Base-by-base conservation (phyloP, 2,797 vertebrate genomes). In the Hyperoplus immaculatus region DNA sequence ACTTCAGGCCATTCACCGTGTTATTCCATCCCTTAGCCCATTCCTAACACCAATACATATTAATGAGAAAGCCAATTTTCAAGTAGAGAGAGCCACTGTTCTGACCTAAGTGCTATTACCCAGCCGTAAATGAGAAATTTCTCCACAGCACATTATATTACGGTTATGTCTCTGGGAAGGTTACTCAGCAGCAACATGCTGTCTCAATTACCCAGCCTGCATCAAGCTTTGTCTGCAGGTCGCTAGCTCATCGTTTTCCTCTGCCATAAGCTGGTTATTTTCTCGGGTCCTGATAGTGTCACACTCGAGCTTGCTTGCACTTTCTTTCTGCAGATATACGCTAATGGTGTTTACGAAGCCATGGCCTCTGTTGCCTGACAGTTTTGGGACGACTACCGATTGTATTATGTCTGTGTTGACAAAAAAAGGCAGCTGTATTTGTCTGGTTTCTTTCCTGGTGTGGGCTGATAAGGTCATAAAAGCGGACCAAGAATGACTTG, bases 101-200 rank as follows among this genome's bases (percentile, higher is more conserved):
- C 86, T 85, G 82, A 83, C 85, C 79, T 83, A 85, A 91, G 85
- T 86, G 85, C 75, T 81, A 87, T 91, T 88, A 89, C 80, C 75
- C 61, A 0, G 64, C 72, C 18, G 49, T 85, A 88, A 92, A 91
- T 84, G 87, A 80, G 69, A 89, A 83, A 64, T 89, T 83, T 86
- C 83, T 78, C 79, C 79, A 69, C 61, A 72, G 74, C 76, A 82
- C 85, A 88, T 88, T 86, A 82, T 82, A 82, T 85, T 77, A 83
- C 71, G 80, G 83, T 88, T 86, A 79, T 83, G 68, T 87, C 88
- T 82, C 74, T 69, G 72, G 72, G 84, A 92, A 89, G 81, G 84
- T 86, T 86, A 82, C 79, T 81, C 69, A 58, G 64, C 75, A 55
- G 86, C 88, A 90, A 78, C 87, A 83, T 83, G 84, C 83, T 78